Base-by-base conservation (phyloP, 2,888 invertebrate species). In the Clivina fossor region DNA sequence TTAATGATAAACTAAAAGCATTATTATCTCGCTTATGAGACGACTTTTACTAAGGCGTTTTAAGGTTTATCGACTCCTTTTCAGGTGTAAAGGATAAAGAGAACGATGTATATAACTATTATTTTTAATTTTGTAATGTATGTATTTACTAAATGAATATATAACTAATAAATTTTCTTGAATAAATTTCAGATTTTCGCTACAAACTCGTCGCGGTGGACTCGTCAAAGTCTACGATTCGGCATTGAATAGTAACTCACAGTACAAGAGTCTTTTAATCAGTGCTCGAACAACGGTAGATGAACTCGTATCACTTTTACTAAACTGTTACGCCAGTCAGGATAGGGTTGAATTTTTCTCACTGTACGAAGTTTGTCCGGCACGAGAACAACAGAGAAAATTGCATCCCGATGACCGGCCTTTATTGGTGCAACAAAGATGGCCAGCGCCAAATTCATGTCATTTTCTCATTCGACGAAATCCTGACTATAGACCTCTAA, bases 211-310 rank as follows among this genome's bases (percentile, higher is more conserved):
- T 60, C 85, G 90, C 3, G 93, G 94, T 24, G 93, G 93, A n/a
- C 79, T 95, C 59, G 90, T 95, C 62, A 89, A 93, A 75, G 88
- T 96, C 55, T 90, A 93, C 78, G 95, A 95, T 74, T 89, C 90
- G 13, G 91, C 90, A 26, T 78, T 95, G 61, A 92, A 92, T 83
- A 86, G 90, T 49, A 90, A 90, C 70, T 93, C 93, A 1, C 90
- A 93, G 77, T 94, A 94, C 80, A 94, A 94, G 77, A 91, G 91
- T 63, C 77, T 94, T 64, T 79, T 94, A 62, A 87, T 93, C 65
- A 93, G 93, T 62, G 92, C 93, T 65, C 81, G 88, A 67, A 94
- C 94, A 41, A 91, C 91, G 16, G 89, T 89, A 0, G 91, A 92
- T 70, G 93, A 94, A 74, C 78, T 94, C 58, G 82, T 94, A 58